These are phyloP conservation scores for Augochlora pura DNA, from an alignment of 1,140 invertebrate species.

Conservation along the genomic window DNA sequence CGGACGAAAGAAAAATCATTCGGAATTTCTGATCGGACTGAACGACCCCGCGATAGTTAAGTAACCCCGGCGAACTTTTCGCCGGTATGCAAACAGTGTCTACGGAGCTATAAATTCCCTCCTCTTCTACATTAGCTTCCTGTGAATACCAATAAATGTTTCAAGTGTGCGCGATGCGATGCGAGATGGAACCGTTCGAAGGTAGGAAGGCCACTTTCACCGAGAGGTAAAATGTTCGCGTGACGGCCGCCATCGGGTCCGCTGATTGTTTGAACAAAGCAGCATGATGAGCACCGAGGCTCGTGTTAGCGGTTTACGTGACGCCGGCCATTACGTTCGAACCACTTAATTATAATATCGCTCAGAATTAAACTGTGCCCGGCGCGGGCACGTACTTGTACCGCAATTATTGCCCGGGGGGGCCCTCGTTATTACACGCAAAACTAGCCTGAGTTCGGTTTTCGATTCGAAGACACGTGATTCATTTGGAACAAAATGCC, in stretches of 20 bases:
- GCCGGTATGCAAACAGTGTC: not conserved
- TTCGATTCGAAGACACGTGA: conserved; percentile 45
- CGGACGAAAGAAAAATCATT: not conserved
- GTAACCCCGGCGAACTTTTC: not conserved
- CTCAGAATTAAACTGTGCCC: conserved; percentile 78
- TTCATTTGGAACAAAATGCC: conserved; percentile 28
- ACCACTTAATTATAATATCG: conserved; percentile 81
- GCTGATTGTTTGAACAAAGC: conserved; percentile 77
- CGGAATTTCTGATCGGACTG: not conserved
- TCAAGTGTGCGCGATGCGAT: conserved; percentile 2
- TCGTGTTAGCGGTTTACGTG: conserved; percentile 76
- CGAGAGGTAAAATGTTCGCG: conserved; percentile 69
- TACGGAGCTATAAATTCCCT: conserved; percentile 1
- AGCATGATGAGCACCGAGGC: conserved; percentile 72
- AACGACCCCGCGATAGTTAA: not conserved
- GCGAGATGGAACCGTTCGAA: conserved; percentile 42
- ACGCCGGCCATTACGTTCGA: conserved; percentile 78
- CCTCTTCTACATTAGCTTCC: not conserved
- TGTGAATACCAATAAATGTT: conserved; percentile 31
- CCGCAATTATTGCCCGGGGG: conserved; percentile 73
- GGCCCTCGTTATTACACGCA: conserved; percentile 70
- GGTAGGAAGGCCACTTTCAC: conserved; percentile 42
- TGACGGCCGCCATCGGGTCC: conserved; percentile 77
- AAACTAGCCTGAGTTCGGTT: conserved; percentile 57
- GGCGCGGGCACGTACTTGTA: conserved; percentile 78